phyloP scores from a whole-genome alignment of 2,888 invertebrate species.

The Caenorhabditis sp. region DNA sequence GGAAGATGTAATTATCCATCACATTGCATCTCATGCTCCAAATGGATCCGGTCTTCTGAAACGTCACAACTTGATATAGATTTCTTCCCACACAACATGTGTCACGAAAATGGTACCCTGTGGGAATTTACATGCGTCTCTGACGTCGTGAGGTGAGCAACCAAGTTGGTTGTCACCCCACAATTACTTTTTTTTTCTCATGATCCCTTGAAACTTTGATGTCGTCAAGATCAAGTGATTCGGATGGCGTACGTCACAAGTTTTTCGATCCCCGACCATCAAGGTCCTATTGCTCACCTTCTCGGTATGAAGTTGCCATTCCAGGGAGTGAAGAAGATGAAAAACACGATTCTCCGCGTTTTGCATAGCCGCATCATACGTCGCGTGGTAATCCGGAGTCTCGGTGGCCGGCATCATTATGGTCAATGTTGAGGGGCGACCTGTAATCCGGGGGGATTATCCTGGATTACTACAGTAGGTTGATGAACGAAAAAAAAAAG shows the following conservation, averaged over 20 bases:
- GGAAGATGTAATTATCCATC: constrained; percentile 69
- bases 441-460: constrained; percentile 21
- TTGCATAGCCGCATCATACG: constrained; percentile 65
- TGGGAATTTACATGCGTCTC: constrained; percentile 2
- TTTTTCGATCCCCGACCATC: not conserved
- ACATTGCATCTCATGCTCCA: constrained; percentile 71
- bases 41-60: constrained; percentile 68
- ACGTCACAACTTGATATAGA: not conserved
- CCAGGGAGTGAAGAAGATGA: constrained; percentile 68
- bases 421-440: not conserved
- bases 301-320: constrained; percentile 70
- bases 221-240: not conserved
- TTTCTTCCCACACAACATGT: not conserved
- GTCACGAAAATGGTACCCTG: not conserved
- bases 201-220: not conserved
- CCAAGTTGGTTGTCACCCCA: not conserved
- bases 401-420: constrained; percentile 43
- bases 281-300: constrained; percentile 41
- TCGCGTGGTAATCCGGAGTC: constrained; percentile 12
- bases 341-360: constrained; percentile 68
- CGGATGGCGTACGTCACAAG: not conserved
- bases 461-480: constrained; percentile 1
- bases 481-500: not conserved
- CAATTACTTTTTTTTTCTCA: constrained; percentile 2
- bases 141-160: constrained; percentile 6